Evolutionary conservation across 1,140 invertebrate genomes (phyloP).

Genomic region (Trachymyrmex cornetzi): DNA sequence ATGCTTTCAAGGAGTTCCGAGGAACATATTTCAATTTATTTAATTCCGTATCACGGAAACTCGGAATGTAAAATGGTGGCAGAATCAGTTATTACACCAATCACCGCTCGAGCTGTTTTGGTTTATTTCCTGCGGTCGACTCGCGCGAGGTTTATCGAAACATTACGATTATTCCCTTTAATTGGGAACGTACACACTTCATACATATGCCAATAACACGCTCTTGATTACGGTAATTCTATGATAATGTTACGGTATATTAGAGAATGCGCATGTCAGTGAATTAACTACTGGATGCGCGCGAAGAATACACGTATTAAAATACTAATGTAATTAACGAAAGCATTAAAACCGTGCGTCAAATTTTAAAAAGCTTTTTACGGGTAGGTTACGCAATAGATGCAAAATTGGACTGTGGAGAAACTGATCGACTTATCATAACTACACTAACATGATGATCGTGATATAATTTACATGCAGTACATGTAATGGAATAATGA

Average conservation of each 20-base stretch:
- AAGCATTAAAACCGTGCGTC: neutral
- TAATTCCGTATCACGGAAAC: neutral
- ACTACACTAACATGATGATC: slow-evolving; percentile 59
- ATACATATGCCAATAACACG: slow-evolving; percentile 30
- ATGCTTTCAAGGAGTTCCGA: neutral
- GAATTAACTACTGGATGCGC: neutral
- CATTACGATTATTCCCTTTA: slow-evolving; percentile 40
- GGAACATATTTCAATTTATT: neutral
- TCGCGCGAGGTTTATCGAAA: slow-evolving; percentile 21
- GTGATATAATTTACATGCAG: slow-evolving; percentile 69
- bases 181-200: slow-evolving; percentile 28
- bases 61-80: neutral
- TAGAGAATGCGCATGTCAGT: neutral
- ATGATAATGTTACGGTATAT: neutral
- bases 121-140: slow-evolving; percentile 15
- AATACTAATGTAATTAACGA: neutral
- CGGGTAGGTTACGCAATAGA: neutral
- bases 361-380: slow-evolving; percentile 31
- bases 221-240: slow-evolving; percentile 7
- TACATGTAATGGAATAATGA: slow-evolving; percentile 52
- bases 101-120: neutral
- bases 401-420: neutral
- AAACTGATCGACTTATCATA: slow-evolving; percentile 68
- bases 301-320: neutral
- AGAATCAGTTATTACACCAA: neutral